Evolutionary conservation across 1,140 invertebrate species (phyloP).

Genomic region (Linepithema humile): DNA sequence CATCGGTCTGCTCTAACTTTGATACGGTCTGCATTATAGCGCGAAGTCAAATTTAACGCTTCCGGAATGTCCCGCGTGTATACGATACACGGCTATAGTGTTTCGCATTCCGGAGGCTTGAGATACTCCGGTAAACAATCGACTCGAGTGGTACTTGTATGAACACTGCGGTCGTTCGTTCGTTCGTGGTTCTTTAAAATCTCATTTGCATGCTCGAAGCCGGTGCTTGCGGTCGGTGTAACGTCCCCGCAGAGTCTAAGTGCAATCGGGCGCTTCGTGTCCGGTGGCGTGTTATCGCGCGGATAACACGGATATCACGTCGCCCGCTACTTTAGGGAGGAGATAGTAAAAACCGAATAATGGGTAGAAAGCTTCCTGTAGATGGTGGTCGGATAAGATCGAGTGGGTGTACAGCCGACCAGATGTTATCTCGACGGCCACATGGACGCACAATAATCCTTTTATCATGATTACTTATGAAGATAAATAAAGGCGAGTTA

Average conservation of each 20-base stretch:
- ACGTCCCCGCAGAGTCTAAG: neutral
- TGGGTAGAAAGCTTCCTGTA: constrained; percentile 51
- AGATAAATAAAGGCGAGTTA: neutral
- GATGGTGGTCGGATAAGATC: constrained; percentile 40
- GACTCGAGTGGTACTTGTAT: neutral
- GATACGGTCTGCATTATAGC: constrained; percentile 7
- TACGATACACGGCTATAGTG: neutral
- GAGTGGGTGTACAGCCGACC: neutral
- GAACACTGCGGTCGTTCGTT: neutral
- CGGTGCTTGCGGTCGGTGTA: neutral
- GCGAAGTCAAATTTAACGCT: neutral
- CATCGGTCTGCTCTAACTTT: constrained; percentile 14
- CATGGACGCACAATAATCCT: constrained; percentile 4
- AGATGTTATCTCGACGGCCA: constrained; percentile 43
- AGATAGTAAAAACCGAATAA: constrained; percentile 54
- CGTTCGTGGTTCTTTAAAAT: constrained; percentile 43
- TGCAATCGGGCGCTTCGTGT: neutral
- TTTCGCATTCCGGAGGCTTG: neutral
- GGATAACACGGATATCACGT: neutral
- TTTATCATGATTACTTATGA: constrained; percentile 30
- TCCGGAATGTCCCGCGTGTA: neutral
- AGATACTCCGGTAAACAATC: neutral
- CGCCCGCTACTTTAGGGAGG: constrained; percentile 8
- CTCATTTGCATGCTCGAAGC: constrained; percentile 21
- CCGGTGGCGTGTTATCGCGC: constrained; percentile 5